phyloP scores from a whole-genome alignment of 2,888 invertebrate species.

The Lobophora halterata region DNA sequence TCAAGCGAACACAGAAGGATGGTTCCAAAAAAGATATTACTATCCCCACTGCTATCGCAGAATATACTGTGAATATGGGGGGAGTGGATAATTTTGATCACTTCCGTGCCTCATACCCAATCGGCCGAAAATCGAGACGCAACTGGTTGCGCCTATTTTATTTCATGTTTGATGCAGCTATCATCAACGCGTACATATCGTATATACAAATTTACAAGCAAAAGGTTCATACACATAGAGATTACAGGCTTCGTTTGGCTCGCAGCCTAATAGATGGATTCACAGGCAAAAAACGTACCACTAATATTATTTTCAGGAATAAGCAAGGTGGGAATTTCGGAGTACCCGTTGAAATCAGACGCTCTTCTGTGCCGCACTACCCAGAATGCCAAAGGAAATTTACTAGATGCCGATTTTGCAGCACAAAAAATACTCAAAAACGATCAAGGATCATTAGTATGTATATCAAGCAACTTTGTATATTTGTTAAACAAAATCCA shows the following conservation, averaged over 20 bases:
- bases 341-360: conserved; percentile 4
- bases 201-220: conserved; percentile 15
- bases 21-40: conserved; percentile 13
- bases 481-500: no score
- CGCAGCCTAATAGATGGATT: conserved; percentile 10
- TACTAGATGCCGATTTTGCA: conserved; percentile 26
- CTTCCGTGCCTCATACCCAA: conserved; percentile 15
- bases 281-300: conserved; percentile 6
- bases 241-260: conserved; percentile 6
- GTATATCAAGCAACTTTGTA: no score
- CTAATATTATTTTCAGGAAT: conserved; percentile 1
- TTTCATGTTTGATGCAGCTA: conserved; percentile 21
- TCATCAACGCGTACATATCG: conserved; percentile 19
- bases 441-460: conserved; percentile 16
- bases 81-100: conserved; percentile 25
- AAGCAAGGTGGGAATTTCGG: conserved; percentile 3
- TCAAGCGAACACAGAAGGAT: conserved; percentile 20
- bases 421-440: no score
- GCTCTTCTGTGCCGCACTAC: not conserved
- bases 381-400: conserved; percentile 14
- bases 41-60: conserved; percentile 13
- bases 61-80: conserved; percentile 19
- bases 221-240: not conserved
- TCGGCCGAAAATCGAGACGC: conserved; percentile 17
- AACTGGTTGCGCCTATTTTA: conserved; percentile 4